Base-by-base conservation (phyloP, 2,888 invertebrate genomes). In the Clunio marinus region DNA sequence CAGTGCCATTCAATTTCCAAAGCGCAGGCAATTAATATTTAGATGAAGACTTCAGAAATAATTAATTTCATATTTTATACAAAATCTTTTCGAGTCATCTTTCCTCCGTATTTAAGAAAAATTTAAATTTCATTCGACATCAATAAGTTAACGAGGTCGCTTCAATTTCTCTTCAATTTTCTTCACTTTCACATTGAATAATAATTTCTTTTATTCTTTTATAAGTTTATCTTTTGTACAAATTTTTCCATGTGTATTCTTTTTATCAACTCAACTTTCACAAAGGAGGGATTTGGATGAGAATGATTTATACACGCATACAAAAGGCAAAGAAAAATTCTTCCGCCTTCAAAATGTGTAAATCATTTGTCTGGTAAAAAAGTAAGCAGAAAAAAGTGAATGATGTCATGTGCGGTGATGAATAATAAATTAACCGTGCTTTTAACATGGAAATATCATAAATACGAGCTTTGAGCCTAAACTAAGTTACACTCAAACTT, bases 131-230 rank as follows among this genome's bases (percentile, higher is more conserved):
- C 32, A 4, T 8, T 22, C 17, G 17, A 4, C 22, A 51, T 51
- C 51, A 51, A 51, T 51, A 51, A 51, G 51, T 51, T 51, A 51
- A 51, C 51, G 51, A 51, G 51, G 15, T 51, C 51, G n/a, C 51
- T 20, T 17, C 32, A 17, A 8, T 7, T 10, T 17, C 51, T 17
- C 22, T 17, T n/a, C n/a, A n/a, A 32, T 4, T 32, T 32, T 32
- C 10, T 7, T 32, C 5, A 32, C 32, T 32, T 32, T 32, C 32
- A 32, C 46, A 46, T 2, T 20, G 17, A 46, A 17, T 17, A 46
- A 15, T 17, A 46, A 46, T 17, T n/a, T 1, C 10, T 8, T 8
- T 45, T 45, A 10, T 13, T 46, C 46, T 7, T 7, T 17, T 7
- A n/a, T 46, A 22, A 2, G 8, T 32, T 8, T 32, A 7, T 7